Evolutionary conservation across 2,797 vertebrate genomes (phyloP).

Genomic region (Urosaurus nigricauda): DNA sequence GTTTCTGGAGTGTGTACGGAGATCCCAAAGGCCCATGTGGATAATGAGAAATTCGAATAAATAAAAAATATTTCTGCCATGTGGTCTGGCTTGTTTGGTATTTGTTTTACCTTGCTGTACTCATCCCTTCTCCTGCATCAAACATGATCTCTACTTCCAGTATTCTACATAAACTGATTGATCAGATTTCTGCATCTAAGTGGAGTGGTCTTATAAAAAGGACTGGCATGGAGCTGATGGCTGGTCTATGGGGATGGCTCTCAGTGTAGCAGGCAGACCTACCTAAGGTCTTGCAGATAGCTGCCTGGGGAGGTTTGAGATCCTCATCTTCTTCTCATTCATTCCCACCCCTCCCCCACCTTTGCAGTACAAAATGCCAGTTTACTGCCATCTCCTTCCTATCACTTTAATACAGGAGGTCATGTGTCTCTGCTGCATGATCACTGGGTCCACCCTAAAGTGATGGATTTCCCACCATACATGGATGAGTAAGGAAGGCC

Average conservation of each 20-base stretch:
- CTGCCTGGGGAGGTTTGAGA: not conserved
- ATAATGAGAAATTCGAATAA: constrained; percentile 23
- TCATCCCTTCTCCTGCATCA: not conserved
- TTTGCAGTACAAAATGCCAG: not conserved
- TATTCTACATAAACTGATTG: not conserved
- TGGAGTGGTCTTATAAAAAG: constrained; percentile 10
- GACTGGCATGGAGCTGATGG: not conserved
- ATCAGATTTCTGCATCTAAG: not conserved
- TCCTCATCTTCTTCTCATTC: not conserved
- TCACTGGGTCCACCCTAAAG: not conserved
- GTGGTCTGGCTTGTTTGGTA: not conserved
- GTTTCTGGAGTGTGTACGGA: constrained; percentile 2
- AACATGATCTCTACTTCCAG: not conserved
- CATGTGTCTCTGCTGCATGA: not conserved
- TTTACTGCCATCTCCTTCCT: not conserved
- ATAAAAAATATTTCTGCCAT: not conserved
- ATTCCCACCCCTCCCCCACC: not conserved
- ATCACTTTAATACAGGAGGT: constrained; percentile 10
- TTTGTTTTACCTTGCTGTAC: not conserved
- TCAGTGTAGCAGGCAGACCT: not conserved
- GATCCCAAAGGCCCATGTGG: constrained; percentile 27
- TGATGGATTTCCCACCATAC: not conserved
- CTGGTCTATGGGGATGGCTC: constrained; percentile 12
- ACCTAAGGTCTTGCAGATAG: not conserved
- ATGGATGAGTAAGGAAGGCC: not conserved